Evolutionary conservation across 2,113 vertebrate genomes (phyloP).

Genomic region (Myotis davidii): DNA sequence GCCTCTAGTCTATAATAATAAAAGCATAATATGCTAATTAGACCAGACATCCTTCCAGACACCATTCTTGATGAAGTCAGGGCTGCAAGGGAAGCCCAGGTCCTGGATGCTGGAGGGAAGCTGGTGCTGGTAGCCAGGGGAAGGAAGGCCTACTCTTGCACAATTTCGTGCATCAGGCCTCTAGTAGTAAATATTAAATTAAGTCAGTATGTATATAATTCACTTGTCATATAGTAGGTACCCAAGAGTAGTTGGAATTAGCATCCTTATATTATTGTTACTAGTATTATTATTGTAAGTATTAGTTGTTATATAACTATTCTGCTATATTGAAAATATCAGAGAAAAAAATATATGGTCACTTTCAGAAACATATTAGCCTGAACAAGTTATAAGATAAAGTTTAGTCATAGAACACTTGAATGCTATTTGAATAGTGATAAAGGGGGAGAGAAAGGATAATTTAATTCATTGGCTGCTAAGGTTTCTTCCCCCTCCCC

Average conservation of each 20-base stretch:
- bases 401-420: neutral
- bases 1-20: no score
- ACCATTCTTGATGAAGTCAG: no score
- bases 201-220: neutral
- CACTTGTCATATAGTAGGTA: neutral
- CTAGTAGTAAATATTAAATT: neutral
- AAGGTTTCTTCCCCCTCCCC: neutral
- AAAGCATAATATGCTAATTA: no score
- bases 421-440: constrained; percentile 16
- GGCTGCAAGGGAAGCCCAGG: no score
- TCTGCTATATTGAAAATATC: neutral
- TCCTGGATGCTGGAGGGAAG: no score
- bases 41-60: no score
- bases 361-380: constrained; percentile 35
- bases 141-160: no score
- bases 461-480: constrained; percentile 37
- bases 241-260: neutral
- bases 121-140: no score
- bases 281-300: neutral
- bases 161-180: no score
- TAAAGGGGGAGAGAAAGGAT: neutral
- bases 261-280: neutral
- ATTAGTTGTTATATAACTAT: constrained; percentile 18
- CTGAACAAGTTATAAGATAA: constrained; percentile 14
- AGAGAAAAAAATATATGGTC: neutral